These are phyloP conservation scores for Acipenser ruthenus DNA, from an alignment of 2,797 vertebrate species.

Conservation along the genomic window DNA sequence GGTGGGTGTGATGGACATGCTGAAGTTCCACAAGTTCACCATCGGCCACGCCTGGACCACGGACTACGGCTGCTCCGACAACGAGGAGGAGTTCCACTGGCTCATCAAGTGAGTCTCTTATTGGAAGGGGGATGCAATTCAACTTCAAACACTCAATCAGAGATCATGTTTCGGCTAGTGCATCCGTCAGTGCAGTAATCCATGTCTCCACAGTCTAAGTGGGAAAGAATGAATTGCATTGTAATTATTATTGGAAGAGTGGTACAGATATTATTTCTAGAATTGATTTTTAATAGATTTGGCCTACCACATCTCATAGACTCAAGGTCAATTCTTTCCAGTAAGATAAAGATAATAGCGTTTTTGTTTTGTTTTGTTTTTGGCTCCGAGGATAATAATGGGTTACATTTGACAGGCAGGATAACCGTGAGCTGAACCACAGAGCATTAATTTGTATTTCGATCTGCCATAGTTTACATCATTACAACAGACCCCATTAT, in stretches of 20 bases:
- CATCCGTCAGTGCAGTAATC: not conserved
- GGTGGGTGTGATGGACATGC: conserved; percentile 69
- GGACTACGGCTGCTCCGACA: conserved; percentile 61
- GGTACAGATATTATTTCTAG: not conserved
- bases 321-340: too few relatives aligned
- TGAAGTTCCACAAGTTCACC: conserved; percentile 69
- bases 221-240: not conserved
- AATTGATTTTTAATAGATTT: not conserved
- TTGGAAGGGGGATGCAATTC: too few relatives aligned
- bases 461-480: not conserved
- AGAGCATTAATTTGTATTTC: too few relatives aligned
- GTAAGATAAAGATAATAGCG: too few relatives aligned
- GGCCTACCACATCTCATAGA: not conserved
- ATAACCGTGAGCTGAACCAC: too few relatives aligned
- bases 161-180: not conserved
- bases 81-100: conserved; percentile 57
- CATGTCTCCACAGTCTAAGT: too few relatives aligned
- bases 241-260: not conserved
- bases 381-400: too few relatives aligned
- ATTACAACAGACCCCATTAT: too few relatives aligned
- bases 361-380: too few relatives aligned
- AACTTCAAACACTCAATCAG: too few relatives aligned
- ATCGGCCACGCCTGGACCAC: conserved; percentile 71
- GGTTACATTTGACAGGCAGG: too few relatives aligned
- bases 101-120: conserved; percentile 50